Evolutionary conservation across 2,113 vertebrate genomes (phyloP).

Genomic region (Butorides virescens): DNA sequence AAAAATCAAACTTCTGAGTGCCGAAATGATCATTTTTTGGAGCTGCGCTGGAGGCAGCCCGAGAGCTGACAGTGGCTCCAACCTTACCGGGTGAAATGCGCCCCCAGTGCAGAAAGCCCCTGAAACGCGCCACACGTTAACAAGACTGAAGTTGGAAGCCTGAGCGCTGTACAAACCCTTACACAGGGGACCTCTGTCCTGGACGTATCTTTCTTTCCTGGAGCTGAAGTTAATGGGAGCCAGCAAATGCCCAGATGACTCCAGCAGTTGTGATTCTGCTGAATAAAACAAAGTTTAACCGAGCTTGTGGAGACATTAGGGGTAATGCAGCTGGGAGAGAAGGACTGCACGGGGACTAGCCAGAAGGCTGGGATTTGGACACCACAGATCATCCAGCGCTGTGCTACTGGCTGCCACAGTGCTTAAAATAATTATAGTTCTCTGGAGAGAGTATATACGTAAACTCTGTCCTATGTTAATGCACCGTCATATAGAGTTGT

Average conservation of each 20-base stretch:
- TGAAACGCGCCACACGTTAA: background rate
- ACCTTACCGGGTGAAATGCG: background rate
- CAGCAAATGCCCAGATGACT: background rate
- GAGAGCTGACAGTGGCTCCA: background rate
- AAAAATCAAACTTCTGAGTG: constrained; percentile 28
- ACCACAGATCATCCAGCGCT: background rate
- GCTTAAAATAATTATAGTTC: background rate
- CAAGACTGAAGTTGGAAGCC: background rate
- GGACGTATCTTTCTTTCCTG: background rate
- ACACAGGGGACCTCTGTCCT: background rate
- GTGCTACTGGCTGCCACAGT: background rate
- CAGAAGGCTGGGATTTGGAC: background rate
- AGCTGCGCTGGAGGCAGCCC: background rate
- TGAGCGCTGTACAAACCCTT: background rate
- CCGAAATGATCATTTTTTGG: background rate
- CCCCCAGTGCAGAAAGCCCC: background rate
- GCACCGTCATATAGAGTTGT: constrained; percentile 14
- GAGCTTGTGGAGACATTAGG: background rate
- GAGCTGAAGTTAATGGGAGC: background rate
- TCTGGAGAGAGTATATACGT: background rate
- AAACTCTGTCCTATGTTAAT: constrained; percentile 14
- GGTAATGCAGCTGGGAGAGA: background rate
- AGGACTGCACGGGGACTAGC: background rate
- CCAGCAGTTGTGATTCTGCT: background rate
- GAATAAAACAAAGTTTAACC: constrained; percentile 20